phyloP scores from a whole-genome alignment of 2,797 vertebrate species.

The Acomys russatus region DNA sequence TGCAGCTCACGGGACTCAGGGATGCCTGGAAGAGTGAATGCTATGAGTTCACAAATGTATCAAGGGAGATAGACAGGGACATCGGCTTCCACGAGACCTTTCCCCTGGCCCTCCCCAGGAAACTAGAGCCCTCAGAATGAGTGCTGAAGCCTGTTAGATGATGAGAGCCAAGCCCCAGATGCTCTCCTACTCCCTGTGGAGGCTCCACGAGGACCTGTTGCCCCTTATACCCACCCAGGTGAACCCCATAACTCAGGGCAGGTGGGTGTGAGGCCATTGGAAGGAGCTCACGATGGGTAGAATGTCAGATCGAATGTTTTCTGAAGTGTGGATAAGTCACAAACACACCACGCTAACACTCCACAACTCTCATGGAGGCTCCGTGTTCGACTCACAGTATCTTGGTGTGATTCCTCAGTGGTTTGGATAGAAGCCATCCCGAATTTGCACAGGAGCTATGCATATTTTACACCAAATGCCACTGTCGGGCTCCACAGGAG shows the following conservation, averaged over 20 bases:
- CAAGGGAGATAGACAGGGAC: neutral
- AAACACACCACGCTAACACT: neutral
- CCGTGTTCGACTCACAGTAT: too few species aligned
- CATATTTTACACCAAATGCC: neutral
- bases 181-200: rapidly evolving
- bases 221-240: neutral
- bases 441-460: neutral
- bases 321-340: neutral
- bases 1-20: neutral
- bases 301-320: neutral
- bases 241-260: neutral
- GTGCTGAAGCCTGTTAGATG: neutral
- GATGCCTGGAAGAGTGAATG: too few species aligned
- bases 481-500: rapidly evolving
- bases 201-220: rapidly evolving
- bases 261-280: too few species aligned
- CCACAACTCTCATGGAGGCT: neutral
- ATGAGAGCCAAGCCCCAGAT: neutral
- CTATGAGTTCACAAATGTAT: too few species aligned
- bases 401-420: neutral
- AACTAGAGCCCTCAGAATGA: neutral
- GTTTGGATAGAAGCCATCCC: neutral
- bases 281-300: neutral
- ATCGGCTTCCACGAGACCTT: neutral
- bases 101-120: rapidly evolving